Evolutionary conservation across 2,113 vertebrate species (phyloP).

Genomic region (Vombatus ursinus): DNA sequence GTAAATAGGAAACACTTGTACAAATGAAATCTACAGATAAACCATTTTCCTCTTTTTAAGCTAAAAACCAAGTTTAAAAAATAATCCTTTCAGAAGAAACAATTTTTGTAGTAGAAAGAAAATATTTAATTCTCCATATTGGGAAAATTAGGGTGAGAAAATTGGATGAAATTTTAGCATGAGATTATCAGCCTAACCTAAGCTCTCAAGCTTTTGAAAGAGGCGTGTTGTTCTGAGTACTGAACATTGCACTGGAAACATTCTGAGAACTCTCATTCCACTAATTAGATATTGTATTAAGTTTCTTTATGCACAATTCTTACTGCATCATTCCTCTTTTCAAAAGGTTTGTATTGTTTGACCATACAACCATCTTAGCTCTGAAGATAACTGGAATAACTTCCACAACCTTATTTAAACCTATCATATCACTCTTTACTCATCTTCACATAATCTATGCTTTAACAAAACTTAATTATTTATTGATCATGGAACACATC

Average conservation of each 20-base stretch:
- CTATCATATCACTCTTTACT: not conserved
- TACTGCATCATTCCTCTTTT: not conserved
- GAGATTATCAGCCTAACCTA: not conserved
- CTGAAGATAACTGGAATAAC: not conserved
- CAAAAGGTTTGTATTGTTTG: not conserved
- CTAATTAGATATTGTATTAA: not conserved
- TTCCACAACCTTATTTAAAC: not conserved
- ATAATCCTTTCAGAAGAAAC: not conserved
- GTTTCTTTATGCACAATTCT: not conserved
- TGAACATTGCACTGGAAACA: not conserved
- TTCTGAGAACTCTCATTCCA: not conserved
- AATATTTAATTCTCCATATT: not conserved
- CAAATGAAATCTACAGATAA: not conserved
- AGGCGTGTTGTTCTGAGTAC: not conserved
- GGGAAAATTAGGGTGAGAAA: not conserved
- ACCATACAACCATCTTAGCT: not conserved
- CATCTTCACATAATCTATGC: not conserved
- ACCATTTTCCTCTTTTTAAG: not conserved
- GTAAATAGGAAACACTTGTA: not conserved
- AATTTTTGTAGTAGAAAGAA: not conserved
- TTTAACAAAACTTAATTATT: not conserved
- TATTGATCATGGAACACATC: not conserved
- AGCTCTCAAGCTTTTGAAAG: not conserved
- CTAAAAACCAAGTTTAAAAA: not conserved
- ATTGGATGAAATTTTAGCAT: not conserved